Evolutionary conservation across 2,797 vertebrate species (phyloP).

Genomic region (Myotis pilosus): DNA sequence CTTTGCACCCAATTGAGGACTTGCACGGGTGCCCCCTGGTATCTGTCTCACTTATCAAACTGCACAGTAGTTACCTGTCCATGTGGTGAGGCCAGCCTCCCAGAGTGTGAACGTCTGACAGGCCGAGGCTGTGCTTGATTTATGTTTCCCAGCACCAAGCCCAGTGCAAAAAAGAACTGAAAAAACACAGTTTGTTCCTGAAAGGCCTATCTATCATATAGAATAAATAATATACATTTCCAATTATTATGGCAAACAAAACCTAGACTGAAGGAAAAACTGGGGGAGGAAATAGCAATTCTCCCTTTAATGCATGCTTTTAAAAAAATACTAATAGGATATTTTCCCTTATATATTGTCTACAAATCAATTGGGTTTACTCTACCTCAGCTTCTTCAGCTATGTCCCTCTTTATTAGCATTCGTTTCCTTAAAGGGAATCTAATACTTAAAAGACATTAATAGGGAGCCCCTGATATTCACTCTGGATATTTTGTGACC

Average conservation of each 20-base stretch:
- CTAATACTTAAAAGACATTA: neutral
- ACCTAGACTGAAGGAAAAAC: neutral
- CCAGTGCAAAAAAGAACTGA: neutral
- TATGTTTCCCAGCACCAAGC: neutral
- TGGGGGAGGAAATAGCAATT: neutral
- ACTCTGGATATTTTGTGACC: neutral
- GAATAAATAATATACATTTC: neutral
- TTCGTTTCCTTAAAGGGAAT: neutral
- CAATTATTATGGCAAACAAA: constrained; percentile 25
- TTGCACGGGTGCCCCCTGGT: neutral
- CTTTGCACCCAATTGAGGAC: neutral
- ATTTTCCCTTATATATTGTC: neutral
- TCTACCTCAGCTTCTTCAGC: neutral
- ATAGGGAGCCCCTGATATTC: neutral
- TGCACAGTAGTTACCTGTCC: neutral
- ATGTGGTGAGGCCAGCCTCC: neutral
- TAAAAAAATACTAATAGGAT: neutral
- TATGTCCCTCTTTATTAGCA: neutral
- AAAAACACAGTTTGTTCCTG: neutral
- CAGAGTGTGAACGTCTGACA: neutral
- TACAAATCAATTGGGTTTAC: neutral
- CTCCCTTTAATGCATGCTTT: neutral
- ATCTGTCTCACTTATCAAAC: neutral
- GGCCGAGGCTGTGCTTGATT: neutral
- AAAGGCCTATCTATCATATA: neutral